Base-by-base conservation (phyloP, 2,113 vertebrate genomes). In the Scophthalmus maximus region DNA sequence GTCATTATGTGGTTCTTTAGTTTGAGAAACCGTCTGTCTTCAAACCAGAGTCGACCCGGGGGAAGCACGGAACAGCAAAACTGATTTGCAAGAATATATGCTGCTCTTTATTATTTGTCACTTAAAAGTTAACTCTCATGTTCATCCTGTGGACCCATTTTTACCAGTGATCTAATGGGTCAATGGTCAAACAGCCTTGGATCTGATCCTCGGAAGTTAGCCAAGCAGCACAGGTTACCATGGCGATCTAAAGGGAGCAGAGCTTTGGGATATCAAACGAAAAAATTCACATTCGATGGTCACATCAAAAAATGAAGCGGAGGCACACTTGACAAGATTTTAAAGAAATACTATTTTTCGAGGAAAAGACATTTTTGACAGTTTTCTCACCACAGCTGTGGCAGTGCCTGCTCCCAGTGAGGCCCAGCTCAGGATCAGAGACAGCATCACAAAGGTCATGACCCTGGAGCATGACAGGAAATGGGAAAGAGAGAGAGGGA, bases 351-450 rank as follows among this genome's bases (percentile, higher is more conserved):
- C 26, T 52, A 22, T 23, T 22, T 38, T 57, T 22, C n/a, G 20
- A 27, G 29, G 32, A 55, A 56, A 30, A 61, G 5, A 52, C 3
- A 22, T 12, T 22, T 20, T 15, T 9, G 3, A 12, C 14, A 12
- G 20, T 70, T 66, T 82, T 68, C 96, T 96, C 88, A 98, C 97
- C 94, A 98, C 95, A 0, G 97, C 96, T 0, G 92, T 92, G 0
- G 95, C 92, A 0, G 87, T 85, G 64, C 94, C 95, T 0, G 81
- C 88, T 0, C 96, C 96, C 83, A 96, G 83, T 2, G 96, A 97
- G 0, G 92, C 91, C 97, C 97, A 99, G 91, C 96, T 97, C 88
- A 98, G 92, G 76, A 95, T 61, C 81, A 99, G 81, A 2, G 93
- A 94, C 66, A 97, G 86, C 55, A 93, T 60, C 10, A 92, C 95